Evolutionary conservation across 2,113 vertebrate species (phyloP), one percentile per base, ranked within the genome.

Genomic region (Nerophis ophidion): DNA sequence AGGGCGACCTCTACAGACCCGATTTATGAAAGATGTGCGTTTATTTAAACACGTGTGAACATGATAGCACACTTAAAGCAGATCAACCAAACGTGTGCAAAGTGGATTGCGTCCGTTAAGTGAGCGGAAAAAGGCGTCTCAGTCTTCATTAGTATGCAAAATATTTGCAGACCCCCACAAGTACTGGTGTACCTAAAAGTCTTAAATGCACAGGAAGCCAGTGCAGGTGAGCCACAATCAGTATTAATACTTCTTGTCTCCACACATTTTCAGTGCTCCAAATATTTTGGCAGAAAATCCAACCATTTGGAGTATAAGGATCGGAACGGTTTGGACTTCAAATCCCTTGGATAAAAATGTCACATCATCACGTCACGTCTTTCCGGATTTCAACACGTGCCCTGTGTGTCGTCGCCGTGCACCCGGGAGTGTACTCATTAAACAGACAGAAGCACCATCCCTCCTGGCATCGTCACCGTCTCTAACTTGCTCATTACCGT

Each of bases 401-500:
- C 42, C 33, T 53, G 8, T 66, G 47, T 48, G 26, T 48, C 14
- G 33, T 51, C 47, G 10, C 52, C 57, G 60, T 65, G 35, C 57
- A 57, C 44, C 56, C 47, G 54, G 60, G 35, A 65, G 19, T 49
- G 62, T 59, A 35, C 40, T 61, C 40, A 66, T 19, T 64, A 55
- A 73, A 50, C 14, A 5, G 47, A 53, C 63, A 63, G 67, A 69
- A 68, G 50, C 26, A 54, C 68, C 57, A 48, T 70, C 56, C 70
- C 74, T 77, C 60, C 66, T 59, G 65, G 63, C 67, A 62, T 34
- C 13, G 2, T 40, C 67, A 57, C 61, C 63, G 70, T 60, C 50
- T 76, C 65, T 81, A 77, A 88, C 76, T 68, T 74, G 77, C 76
- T 81, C 69, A 84, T 84, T 83, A 85, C 75, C 60, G 36, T 74